These are phyloP conservation scores for Drosophila sp. DNA, from an alignment of 1,140 invertebrate genomes.

Conservation along the genomic window DNA sequence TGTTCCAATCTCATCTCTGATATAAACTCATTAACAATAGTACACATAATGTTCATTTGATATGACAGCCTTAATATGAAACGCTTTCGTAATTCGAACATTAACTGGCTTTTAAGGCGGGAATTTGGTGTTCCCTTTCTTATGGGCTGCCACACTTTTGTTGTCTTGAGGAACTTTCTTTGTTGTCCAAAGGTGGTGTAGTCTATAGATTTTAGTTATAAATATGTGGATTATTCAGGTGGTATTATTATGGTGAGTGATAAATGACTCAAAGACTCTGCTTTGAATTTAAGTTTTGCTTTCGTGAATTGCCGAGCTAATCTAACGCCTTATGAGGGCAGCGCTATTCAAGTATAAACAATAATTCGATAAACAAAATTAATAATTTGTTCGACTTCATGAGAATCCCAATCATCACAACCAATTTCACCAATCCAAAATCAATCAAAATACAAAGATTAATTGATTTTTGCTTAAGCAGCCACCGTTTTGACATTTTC, in stretches of 20 bases:
- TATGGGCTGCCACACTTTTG: constrained; percentile 22
- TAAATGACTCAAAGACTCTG: constrained; percentile 17
- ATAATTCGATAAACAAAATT: background rate
- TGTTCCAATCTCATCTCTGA: constrained; percentile 51
- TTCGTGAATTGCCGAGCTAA: too few species aligned
- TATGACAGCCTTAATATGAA: constrained; percentile 65
- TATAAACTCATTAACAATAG: constrained; percentile 72
- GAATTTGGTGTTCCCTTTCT: constrained; percentile 6
- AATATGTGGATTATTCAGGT: constrained; percentile 9
- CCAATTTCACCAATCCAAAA: constrained; percentile 16
- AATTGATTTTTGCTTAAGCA: constrained; percentile 27
- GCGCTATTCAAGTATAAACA: background rate
- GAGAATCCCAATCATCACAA: constrained; percentile 27
- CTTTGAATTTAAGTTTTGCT: too few species aligned
- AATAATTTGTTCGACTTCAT: constrained; percentile 33
- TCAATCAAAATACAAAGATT: constrained; percentile 40
- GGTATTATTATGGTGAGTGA: constrained; percentile 15
- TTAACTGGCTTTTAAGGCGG: constrained; percentile 15
- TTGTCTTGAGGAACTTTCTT: constrained; percentile 61
- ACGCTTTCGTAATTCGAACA: constrained; percentile 58
- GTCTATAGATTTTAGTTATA: constrained; percentile 25
- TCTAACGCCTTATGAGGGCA: too few species aligned
- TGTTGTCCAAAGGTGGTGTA: constrained; percentile 33
- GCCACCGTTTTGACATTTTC: constrained; percentile 13
- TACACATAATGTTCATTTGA: constrained; percentile 73